Conservation (phyloP, 2,888 invertebrate genomes). For the Drosophila anomalata region DNA sequence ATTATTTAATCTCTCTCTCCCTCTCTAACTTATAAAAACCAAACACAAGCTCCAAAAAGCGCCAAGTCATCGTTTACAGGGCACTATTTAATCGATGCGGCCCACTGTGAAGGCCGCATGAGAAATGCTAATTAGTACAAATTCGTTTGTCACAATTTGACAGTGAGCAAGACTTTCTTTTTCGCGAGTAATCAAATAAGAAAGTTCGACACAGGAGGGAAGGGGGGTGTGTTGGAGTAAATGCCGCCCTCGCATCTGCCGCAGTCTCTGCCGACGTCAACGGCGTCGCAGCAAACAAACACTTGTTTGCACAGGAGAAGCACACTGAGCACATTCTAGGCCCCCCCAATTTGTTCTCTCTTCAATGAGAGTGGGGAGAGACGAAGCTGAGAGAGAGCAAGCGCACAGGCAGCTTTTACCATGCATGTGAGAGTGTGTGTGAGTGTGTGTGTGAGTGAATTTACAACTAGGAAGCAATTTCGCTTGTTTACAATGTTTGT, state of each 20-base stretch:
- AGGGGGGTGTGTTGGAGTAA: conserved; percentile 8
- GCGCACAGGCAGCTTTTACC: conserved; percentile 30
- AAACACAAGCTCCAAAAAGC: conserved; percentile 4
- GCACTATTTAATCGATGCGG: conserved; percentile 19
- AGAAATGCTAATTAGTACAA: conserved; percentile 71
- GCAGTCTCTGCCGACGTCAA: conserved; percentile 36
- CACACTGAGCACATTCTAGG: conserved; percentile 26
- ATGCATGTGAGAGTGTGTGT: background rate
- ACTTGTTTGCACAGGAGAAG: conserved; percentile 78
- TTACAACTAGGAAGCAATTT: conserved; percentile 73
- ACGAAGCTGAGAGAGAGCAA: conserved; percentile 43
- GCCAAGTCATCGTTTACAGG: conserved; percentile 21
- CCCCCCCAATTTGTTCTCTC: background rate
- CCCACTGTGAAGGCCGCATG: conserved; percentile 53
- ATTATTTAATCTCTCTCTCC: conserved; percentile 10
- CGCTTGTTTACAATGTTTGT: conserved; percentile 70
- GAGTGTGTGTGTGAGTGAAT: conserved; percentile 30
- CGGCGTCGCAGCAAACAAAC: conserved; percentile 67
- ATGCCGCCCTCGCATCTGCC: conserved; percentile 22
- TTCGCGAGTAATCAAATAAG: conserved; percentile 51
- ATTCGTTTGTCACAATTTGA: conserved; percentile 55
- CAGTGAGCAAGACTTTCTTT: conserved; percentile 40
- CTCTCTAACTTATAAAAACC: no score
- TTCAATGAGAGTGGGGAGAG: conserved; percentile 1
- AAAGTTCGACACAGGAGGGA: conserved; percentile 41